These are phyloP conservation scores for Petrocephalus sullivani DNA, from an alignment of 2,797 vertebrate genomes.

Conservation along the genomic window DNA sequence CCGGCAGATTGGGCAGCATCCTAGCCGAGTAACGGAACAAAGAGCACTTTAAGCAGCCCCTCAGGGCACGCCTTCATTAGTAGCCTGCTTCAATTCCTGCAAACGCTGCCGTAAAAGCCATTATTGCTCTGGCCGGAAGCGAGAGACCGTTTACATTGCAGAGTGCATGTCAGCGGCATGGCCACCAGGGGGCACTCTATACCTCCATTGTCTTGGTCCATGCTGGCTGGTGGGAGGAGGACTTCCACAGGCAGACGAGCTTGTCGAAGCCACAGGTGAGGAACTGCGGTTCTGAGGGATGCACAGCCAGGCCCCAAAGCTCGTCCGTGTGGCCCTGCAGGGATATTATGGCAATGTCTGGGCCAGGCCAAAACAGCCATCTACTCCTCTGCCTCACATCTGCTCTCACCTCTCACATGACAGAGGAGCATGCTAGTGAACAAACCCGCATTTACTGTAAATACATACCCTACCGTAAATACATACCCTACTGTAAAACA, in stretches of 20 bases:
- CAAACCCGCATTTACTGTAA: not conserved
- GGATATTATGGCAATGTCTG: not conserved
- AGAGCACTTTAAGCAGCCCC: slow-evolving; percentile 15
- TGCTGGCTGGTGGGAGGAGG: slow-evolving; percentile 76
- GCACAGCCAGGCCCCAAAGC: slow-evolving; percentile 87
- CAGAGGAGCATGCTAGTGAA: not conserved
- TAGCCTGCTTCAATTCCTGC: not conserved
- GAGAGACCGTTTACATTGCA: not conserved
- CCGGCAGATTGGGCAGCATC: slow-evolving; percentile 90
- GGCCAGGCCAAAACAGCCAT: not conserved
- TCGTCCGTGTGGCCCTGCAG: slow-evolving; percentile 91
- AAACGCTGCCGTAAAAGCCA: not conserved
- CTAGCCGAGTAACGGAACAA: slow-evolving; percentile 60
- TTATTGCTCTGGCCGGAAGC: not conserved
- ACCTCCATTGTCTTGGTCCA: slow-evolving; percentile 92
- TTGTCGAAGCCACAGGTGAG: slow-evolving; percentile 90
- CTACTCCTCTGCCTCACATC: not conserved
- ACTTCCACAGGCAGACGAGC: slow-evolving; percentile 88
- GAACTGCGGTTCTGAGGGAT: slow-evolving; percentile 83
- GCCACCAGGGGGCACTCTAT: slow-evolving; percentile 47
- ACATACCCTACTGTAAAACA: not conserved
- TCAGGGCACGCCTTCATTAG: not conserved
- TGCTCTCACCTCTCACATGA: not conserved
- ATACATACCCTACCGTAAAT: not conserved
- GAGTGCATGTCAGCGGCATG: not conserved